phyloP scores from a whole-genome alignment of 1,140 invertebrate genomes.

The Muscidifurax raptorellus region DNA sequence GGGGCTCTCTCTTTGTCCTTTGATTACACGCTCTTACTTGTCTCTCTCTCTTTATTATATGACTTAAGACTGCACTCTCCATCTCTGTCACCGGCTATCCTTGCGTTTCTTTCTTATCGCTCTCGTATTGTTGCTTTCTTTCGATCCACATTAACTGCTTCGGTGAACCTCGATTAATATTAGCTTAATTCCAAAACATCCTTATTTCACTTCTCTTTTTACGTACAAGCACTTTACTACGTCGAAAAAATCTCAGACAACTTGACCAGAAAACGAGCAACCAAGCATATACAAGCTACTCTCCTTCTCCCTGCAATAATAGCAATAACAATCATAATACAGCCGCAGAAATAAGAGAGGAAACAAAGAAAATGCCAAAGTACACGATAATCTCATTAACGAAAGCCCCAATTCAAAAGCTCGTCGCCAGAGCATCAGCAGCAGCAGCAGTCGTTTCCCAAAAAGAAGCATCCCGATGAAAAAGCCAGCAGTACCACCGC shows the following conservation, averaged over 20 bases:
- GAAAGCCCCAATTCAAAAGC: neutral
- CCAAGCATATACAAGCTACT: too few relatives aligned
- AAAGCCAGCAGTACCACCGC: neutral
- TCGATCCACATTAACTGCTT: neutral
- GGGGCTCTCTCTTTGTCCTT: neutral
- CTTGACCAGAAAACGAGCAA: neutral
- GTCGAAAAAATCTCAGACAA: neutral
- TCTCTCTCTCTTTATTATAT: neutral
- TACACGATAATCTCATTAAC: slow-evolving; percentile 24
- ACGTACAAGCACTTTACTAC: neutral
- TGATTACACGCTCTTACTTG: slow-evolving; percentile 14
- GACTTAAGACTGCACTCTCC: neutral
- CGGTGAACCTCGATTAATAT: slow-evolving; percentile 29
- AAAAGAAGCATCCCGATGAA: neutral
- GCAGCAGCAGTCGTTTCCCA: neutral
- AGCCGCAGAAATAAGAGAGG: neutral
- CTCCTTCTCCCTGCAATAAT: neutral
- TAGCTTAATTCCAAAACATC: neutral
- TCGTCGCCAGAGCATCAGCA: neutral
- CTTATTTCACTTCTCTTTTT: too few relatives aligned
- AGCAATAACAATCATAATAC: neutral
- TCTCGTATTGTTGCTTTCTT: neutral
- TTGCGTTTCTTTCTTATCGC: slow-evolving; percentile 44
- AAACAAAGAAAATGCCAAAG: neutral
- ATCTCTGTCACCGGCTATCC: slow-evolving; percentile 4